Conservation (phyloP, 2,888 invertebrate genomes). For the Teinopalpus imperialis region DNA sequence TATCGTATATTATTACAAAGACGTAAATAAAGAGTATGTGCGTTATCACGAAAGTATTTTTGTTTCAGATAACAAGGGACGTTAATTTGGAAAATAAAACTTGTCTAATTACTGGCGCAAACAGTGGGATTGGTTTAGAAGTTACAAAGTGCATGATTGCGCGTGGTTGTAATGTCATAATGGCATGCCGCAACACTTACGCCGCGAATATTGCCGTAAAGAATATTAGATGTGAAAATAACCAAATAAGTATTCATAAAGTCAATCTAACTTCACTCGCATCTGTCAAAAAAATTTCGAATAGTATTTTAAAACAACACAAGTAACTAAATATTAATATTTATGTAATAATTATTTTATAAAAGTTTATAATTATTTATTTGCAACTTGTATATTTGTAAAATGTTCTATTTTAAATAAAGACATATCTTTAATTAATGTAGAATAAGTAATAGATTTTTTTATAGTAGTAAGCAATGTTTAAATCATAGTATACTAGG, state of each 20-base stretch:
- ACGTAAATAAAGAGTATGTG: no score
- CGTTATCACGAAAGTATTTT: no score
- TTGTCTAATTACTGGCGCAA: constrained; percentile 96
- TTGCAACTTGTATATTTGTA: no score
- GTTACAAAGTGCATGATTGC: constrained; percentile 90
- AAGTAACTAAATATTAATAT: constrained; percentile 46
- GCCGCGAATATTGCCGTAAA: constrained; percentile 76
- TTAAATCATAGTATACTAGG: no score
- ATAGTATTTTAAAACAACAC: constrained; percentile 46
- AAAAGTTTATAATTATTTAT: no score
- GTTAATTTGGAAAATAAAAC: constrained; percentile 90
- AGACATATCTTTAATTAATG: no score
- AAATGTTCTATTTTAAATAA: no score
- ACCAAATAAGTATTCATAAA: constrained; percentile 48
- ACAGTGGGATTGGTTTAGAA: constrained; percentile 96
- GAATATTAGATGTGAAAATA: constrained; percentile 39
- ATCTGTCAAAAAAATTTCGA: constrained; percentile 59
- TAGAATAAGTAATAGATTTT: no score
- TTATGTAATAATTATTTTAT: constrained; percentile 23
- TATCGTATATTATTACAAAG: no score
- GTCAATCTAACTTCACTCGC: constrained; percentile 61
- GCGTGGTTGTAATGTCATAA: constrained; percentile 91
- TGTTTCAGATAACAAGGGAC: constrained; percentile 86
- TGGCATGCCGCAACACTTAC: constrained; percentile 90
- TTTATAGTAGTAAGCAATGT: no score